A percentile compares a stretch with the other conserved stretches of the same genome.
Conservation (phyloP, 53 echinoderm and acorn worm genomes). For the Echinometra lucunter region DNA sequence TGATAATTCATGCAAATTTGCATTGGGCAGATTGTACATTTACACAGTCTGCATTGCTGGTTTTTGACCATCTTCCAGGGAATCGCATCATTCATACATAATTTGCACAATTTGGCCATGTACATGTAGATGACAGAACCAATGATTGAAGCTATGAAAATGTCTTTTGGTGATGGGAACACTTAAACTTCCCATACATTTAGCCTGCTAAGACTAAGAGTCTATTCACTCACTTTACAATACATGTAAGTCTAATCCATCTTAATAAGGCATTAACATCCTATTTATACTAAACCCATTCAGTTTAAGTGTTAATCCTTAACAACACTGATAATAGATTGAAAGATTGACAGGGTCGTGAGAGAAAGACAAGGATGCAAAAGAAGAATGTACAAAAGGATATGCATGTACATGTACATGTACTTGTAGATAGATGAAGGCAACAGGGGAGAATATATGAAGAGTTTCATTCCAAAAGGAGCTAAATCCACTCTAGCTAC, state of each 20-base stretch:
- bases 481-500: too few species aligned
- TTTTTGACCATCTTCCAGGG: too few species aligned
- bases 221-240: slow-evolving; percentile 16
- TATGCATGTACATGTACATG: too few species aligned
- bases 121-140: too few species aligned
- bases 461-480: neutral
- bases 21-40: too few species aligned
- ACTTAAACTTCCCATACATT: too few species aligned
- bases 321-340: neutral
- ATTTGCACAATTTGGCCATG: too few species aligned
- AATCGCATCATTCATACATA: too few species aligned
- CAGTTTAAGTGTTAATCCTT: neutral
- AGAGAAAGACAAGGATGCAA: neutral
- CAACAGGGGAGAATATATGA: neutral
- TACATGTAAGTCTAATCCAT: neutral
- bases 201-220: neutral
- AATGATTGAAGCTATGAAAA: too few species aligned
- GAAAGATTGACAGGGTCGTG: neutral
- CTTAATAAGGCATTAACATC: slow-evolving; percentile 46
- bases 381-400: neutral
- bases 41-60: too few species aligned
- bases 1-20: too few species aligned
- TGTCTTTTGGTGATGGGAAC: too few species aligned
- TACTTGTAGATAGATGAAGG: neutral
- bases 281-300: neutral